These are phyloP conservation scores for Siniperca chuatsi DNA, from an alignment of 2,113 vertebrate genomes.

Conservation along the genomic window DNA sequence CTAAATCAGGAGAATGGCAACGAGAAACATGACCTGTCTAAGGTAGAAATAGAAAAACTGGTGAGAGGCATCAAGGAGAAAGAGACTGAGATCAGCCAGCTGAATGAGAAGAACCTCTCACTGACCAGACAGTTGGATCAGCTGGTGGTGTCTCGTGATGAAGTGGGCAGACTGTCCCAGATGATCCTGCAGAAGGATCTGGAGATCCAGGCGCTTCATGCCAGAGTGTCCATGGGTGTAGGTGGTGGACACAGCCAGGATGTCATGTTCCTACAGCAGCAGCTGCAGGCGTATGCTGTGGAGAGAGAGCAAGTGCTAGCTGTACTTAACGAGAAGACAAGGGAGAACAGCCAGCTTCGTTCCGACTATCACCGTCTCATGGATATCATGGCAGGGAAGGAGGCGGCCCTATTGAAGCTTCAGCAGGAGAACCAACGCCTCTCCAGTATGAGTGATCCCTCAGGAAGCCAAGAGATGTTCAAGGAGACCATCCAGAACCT, in stretches of 20 bases:
- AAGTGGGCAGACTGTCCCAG: conserved; percentile 93
- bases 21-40: conserved; percentile 97
- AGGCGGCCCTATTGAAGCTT: conserved; percentile 90
- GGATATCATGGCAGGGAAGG: conserved; percentile 94
- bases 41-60: conserved; percentile 92
- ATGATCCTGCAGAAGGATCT: conserved; percentile 95
- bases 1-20: conserved; percentile 92
- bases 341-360: conserved; percentile 95
- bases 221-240: conserved; percentile 85
- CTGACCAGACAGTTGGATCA: conserved; percentile 92
- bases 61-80: conserved; percentile 95
- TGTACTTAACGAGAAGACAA: conserved; percentile 94
- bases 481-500: conserved; percentile 98
- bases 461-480: conserved; percentile 95
- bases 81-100: conserved; percentile 92
- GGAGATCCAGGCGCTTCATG: conserved; percentile 94
- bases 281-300: conserved; percentile 90
- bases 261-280: conserved; percentile 91
- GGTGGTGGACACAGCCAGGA: conserved; percentile 88
- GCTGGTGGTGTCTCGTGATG: conserved; percentile 88
- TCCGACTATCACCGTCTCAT: conserved; percentile 93
- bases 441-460: conserved; percentile 86
- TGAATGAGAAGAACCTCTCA: conserved; percentile 95
- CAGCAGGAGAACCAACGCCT: conserved; percentile 94
- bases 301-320: conserved; percentile 94